Conservation (phyloP, 2,113 vertebrate genomes). For the Psammodynastes pulverulentus region DNA sequence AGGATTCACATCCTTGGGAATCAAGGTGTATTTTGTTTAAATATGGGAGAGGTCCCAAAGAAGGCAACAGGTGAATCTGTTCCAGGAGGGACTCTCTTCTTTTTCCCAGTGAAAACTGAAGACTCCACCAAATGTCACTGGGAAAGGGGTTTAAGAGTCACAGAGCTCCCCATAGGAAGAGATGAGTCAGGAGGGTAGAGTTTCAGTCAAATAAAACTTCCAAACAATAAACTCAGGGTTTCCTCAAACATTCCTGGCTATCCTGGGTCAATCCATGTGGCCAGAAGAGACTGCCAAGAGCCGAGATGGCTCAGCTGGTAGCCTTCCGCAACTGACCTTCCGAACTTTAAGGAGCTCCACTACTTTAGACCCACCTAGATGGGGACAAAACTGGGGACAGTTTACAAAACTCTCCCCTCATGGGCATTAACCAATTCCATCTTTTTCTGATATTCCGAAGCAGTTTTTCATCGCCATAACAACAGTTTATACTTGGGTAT, state of each 20-base stretch:
- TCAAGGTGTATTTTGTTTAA: neutral
- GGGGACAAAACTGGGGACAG: neutral
- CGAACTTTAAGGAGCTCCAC: neutral
- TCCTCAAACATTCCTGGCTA: neutral
- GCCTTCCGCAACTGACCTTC: neutral
- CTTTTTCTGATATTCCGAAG: neutral
- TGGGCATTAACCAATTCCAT: neutral
- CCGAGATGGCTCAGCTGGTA: neutral
- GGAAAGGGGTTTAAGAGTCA: neutral
- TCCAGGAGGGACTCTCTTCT: neutral
- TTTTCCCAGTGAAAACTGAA: neutral
- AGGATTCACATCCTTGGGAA: neutral
- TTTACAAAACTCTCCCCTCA: neutral
- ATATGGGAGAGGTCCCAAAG: neutral
- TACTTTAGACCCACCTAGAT: neutral
- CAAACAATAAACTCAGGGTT: neutral
- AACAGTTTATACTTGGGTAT: neutral
- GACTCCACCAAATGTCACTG: neutral
- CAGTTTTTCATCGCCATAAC: neutral
- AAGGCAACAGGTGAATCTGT: neutral
- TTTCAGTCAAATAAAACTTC: neutral
- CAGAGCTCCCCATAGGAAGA: neutral
- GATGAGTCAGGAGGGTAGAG: neutral
- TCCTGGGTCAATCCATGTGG: neutral
- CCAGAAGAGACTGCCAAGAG: neutral